Conservation (phyloP, 1,140 invertebrate genomes). For the Leptinotarsa defecta region DNA sequence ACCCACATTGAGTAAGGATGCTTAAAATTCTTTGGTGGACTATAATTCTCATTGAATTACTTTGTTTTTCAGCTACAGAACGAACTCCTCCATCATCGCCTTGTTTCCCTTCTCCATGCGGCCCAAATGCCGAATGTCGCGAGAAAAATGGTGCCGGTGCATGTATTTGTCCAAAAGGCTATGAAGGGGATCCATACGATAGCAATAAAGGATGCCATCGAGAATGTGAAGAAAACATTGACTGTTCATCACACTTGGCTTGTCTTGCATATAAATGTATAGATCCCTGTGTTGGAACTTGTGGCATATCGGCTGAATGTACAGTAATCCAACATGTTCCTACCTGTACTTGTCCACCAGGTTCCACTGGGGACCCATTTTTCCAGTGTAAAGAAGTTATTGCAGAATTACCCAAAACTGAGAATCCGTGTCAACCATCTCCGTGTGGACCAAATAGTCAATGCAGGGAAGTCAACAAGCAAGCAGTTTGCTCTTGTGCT, state of each 20-base stretch:
- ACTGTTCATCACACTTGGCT: slow-evolving; percentile 70
- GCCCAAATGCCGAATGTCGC: slow-evolving; percentile 77
- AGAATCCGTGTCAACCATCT: slow-evolving; percentile 66
- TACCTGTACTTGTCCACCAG: slow-evolving; percentile 73
- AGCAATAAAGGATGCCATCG: slow-evolving; percentile 67
- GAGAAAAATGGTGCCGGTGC: slow-evolving; percentile 76
- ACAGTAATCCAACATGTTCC: slow-evolving; percentile 74
- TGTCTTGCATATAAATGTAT: slow-evolving; percentile 78
- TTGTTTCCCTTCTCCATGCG: slow-evolving; percentile 79
- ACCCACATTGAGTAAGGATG: slow-evolving; percentile 58
- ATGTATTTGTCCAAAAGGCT: slow-evolving; percentile 75
- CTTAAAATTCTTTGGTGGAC: neutral
- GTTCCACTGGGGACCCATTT: slow-evolving; percentile 79
- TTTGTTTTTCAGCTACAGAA: slow-evolving; percentile 51
- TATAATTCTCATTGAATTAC: neutral
- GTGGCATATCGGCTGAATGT: slow-evolving; percentile 75
- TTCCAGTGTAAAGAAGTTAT: slow-evolving; percentile 70
- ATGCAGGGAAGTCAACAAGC: slow-evolving; percentile 62
- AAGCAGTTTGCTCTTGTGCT: slow-evolving; percentile 69
- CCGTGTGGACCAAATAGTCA: slow-evolving; percentile 71
- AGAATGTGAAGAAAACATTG: slow-evolving; percentile 76
- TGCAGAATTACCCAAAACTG: slow-evolving; percentile 49
- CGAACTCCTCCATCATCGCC: slow-evolving; percentile 55
- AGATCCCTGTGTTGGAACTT: slow-evolving; percentile 76
- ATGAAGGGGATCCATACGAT: slow-evolving; percentile 77